A percentile compares a stretch with the other conserved stretches of the same genome.
These are phyloP conservation scores for Heliornis fulica DNA, from an alignment of 2,113 vertebrate genomes.

Conservation along the genomic window DNA sequence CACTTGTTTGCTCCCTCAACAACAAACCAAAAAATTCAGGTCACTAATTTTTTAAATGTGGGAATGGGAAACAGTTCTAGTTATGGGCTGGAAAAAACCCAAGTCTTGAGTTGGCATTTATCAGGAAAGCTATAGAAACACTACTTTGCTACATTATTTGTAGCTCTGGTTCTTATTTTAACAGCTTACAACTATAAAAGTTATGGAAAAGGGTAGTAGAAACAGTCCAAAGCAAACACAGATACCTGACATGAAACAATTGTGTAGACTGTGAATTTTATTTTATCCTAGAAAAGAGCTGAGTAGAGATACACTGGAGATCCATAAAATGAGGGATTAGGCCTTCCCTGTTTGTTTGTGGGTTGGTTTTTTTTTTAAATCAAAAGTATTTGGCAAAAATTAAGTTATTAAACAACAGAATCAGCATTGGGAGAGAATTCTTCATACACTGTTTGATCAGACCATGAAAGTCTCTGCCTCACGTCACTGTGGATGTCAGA, in stretches of 20 bases:
- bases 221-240: neutral
- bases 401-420: neutral
- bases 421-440: neutral
- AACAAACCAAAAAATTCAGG: neutral
- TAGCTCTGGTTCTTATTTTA: neutral
- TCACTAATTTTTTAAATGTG: neutral
- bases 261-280: neutral
- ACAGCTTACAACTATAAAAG: neutral
- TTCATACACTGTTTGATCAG: neutral
- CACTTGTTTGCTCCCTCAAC: neutral
- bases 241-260: neutral
- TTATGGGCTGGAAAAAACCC: neutral
- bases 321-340: neutral
- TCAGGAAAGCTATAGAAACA: neutral
- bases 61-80: neutral
- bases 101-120: neutral
- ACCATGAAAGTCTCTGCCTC: neutral
- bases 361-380: neutral
- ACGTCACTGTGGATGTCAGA: neutral
- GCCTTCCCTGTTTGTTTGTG: neutral
- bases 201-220: neutral
- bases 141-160: too few species aligned
- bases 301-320: neutral
- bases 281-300: neutral
- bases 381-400: neutral